Evolutionary conservation across 2,113 vertebrate genomes (phyloP).

Genomic region (Ascaphus truei): DNA sequence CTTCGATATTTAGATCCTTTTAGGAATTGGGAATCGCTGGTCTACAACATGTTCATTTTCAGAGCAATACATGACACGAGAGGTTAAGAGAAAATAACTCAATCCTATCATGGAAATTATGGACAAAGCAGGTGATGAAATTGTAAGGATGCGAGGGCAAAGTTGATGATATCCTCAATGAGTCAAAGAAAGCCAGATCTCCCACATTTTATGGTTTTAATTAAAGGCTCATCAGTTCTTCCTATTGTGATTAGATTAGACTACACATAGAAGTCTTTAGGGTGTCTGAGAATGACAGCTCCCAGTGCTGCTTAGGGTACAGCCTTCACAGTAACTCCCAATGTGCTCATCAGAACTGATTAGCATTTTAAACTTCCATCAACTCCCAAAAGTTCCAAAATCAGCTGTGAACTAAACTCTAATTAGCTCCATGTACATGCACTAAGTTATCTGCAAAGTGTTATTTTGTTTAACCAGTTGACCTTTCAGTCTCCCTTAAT

Average conservation of each 20-base stretch:
- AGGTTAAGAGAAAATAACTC: too few species aligned
- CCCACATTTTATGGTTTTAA: conserved; percentile 7
- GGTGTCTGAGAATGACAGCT: conserved; percentile 2
- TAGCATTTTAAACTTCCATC: conserved; percentile 31
- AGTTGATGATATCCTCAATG: background rate
- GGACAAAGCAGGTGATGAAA: background rate
- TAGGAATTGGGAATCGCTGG: too few species aligned
- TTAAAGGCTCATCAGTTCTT: conserved; percentile 12
- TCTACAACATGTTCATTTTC: too few species aligned
- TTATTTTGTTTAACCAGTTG: conserved; percentile 33
- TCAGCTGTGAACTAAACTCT: conserved; percentile 22
- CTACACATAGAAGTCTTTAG: background rate
- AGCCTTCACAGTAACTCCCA: background rate
- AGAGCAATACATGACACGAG: too few species aligned
- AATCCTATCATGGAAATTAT: background rate
- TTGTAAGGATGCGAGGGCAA: background rate
- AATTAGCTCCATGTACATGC: conserved; percentile 20
- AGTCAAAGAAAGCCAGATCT: background rate
- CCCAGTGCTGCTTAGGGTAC: background rate
- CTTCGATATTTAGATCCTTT: too few species aligned
- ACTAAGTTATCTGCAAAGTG: conserved; percentile 12
- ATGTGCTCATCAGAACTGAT: conserved; percentile 27
- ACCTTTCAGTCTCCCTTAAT: conserved; percentile 41
- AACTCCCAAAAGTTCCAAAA: conserved; percentile 25
- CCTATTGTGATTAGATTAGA: conserved; percentile 18